phyloP scores from a whole-genome alignment of 2,888 invertebrate genomes.

The Polietes domitor region DNA sequence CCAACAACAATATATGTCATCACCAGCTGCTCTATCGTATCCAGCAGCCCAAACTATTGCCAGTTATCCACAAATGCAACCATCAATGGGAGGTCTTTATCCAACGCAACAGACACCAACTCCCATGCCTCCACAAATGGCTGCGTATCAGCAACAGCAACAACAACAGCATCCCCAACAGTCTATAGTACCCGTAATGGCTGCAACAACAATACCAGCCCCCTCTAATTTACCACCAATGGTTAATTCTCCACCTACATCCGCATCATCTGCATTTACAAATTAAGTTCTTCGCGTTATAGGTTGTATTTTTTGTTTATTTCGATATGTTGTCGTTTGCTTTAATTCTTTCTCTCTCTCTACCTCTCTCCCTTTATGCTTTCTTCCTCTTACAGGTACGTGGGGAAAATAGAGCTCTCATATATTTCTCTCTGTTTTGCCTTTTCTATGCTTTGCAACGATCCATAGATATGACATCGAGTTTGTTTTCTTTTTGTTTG shows the following conservation, averaged over 20 bases:
- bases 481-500: slow-evolving; percentile 8
- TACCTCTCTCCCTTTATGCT: background rate
- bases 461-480: slow-evolving; percentile 2
- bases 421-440: background rate
- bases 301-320: slow-evolving; percentile 29
- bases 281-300: slow-evolving; percentile 65
- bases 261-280: slow-evolving; percentile 65
- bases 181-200: slow-evolving; percentile 50
- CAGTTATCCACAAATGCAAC: slow-evolving; percentile 80
- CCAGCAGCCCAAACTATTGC: slow-evolving; percentile 78
- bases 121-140: slow-evolving; percentile 74
- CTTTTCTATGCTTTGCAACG: background rate
- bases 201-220: slow-evolving; percentile 35
- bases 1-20: slow-evolving; percentile 76
- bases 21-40: slow-evolving; percentile 75
- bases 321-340: slow-evolving; percentile 1
- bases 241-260: slow-evolving; percentile 57
- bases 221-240: slow-evolving; percentile 39
- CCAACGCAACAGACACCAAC: slow-evolving; percentile 75
- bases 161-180: slow-evolving; percentile 17
- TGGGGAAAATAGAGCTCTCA: background rate
- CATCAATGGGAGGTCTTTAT: slow-evolving; percentile 75
- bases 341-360: background rate
- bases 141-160: slow-evolving; percentile 68
- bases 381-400: background rate